Base-by-base conservation (phyloP, 2,888 invertebrate species). In the Cephus pygmeus region DNA sequence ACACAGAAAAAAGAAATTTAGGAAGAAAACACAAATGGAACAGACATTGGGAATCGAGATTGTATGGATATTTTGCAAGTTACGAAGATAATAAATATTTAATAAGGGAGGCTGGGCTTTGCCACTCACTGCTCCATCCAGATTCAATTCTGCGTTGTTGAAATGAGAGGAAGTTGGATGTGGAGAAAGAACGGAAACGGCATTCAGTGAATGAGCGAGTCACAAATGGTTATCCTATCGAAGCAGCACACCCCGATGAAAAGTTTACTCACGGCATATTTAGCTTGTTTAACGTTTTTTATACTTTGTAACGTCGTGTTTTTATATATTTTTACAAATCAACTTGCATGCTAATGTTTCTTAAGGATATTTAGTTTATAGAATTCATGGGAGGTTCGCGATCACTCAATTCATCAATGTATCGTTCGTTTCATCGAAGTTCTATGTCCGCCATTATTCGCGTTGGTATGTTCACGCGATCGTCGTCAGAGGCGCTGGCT, bases 41-140 rank as follows among this genome's bases (percentile, higher is more conserved):
- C 76, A 23, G 56, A 78, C 79, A 71, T 78, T 82, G 74, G 78
- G 71, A 73, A 81, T 79, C 73, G 23, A 77, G 77, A 84, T 83
- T 77, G 83, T 83, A 85, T 82, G 84, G 83, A 86, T 87, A 86
- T 86, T 86, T 85, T 86, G 83, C 86, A 84, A 76, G 83, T 79
- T 86, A 83, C 82, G 81, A 79, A 75, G 77, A 84, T 84, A 81
- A 83, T 81, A 81, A 80, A 81, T 82, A 56, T 56, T 56, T 15
- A 23, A 23, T 56, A 56, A 56, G 56, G 56, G 56, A 56, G 23
- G 56, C 56, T 56, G 23, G 56, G 23, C 56, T 56, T 56, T 23
- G 56, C 23, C 56, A 56, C 56, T 56, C 23, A 56, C 23, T 56
- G 56, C 56, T 23, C 23, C 56, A 9, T 56, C 23, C 56, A 56